Percentiles rank a stretch among this genome's conserved stretches.
Conservation (phyloP, 1,140 invertebrate genomes). For the Solenopsis invicta region DNA sequence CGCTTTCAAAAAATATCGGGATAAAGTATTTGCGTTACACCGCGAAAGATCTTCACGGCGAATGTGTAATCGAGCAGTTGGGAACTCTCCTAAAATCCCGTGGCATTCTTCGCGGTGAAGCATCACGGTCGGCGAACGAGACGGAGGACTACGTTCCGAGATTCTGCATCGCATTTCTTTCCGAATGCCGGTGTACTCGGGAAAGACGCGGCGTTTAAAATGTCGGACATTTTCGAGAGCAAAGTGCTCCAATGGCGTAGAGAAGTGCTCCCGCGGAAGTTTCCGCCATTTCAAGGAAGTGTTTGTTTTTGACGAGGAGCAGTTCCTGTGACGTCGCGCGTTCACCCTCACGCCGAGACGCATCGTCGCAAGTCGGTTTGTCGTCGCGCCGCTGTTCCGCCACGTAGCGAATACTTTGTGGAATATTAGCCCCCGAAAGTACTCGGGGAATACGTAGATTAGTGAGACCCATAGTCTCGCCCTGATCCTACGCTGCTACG, state of each 20-base stretch:
- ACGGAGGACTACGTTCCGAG: slow-evolving; percentile 12
- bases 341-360: not conserved
- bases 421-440: not conserved
- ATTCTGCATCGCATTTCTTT: slow-evolving; percentile 54
- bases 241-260: slow-evolving; percentile 66
- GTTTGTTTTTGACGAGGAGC: not conserved
- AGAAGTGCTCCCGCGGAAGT: not conserved
- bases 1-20: not conserved
- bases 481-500: slow-evolving; percentile 37
- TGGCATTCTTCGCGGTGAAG: slow-evolving; percentile 16
- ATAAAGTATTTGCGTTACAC: not conserved
- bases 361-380: not conserved
- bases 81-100: slow-evolving; percentile 20
- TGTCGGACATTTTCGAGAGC: slow-evolving; percentile 43
- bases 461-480: not conserved
- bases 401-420: not conserved
- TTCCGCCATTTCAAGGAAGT: not conserved
- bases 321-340: not conserved
- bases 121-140: slow-evolving; percentile 14
- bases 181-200: slow-evolving; percentile 22
- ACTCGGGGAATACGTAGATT: too few relatives aligned
- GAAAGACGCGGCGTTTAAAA: slow-evolving; percentile 68
- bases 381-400: not conserved
- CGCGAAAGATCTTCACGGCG: not conserved
- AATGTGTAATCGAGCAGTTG: slow-evolving; percentile 23